Evolutionary conservation across 1,140 invertebrate genomes (phyloP), one percentile per base, ranked within the genome.

Genomic region (Diploscapter pachys): DNA sequence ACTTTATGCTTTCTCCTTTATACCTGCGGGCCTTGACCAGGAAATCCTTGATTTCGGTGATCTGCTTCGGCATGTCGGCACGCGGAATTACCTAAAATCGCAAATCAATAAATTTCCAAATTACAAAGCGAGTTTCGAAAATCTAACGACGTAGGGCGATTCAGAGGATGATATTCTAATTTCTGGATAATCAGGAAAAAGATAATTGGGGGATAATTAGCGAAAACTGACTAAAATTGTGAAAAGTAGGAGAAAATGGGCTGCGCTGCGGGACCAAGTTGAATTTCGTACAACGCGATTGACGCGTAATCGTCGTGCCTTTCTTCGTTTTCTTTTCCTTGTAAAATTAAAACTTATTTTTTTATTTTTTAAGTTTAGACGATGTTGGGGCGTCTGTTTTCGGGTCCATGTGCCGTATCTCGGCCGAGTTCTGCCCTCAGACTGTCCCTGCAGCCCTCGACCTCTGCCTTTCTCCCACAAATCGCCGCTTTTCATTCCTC

Each of bases 11-110:
- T 31, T 31, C 31, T 31, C 31, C 31, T 31, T 31, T 31, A 31
- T 31, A 31, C 51, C 95, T 93, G 82, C 95, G 83, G 11, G 96
- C 95, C 82, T 94, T 97, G 76, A 99, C 88, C 11, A 99, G 90
- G 87, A 99, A 99, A 85, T 98, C 94, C 86, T 99, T 98, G 79
- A 99, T 98, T 89, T 98, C 95, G 87, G 94, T 95, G 77, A 98
- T 95, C 92, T 98, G 94, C 85, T 93, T 91, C 64, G 96, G 95
- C 96, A 78, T 78, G 31, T 68, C 51, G 31, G 31, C 31, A 31
- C 31, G 31, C 31, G 31, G 66, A 52, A 68, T 68, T 68, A 68
- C 66, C 66, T 68, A 55, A 6, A 68, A 53, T 6, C 9, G 8
- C 11, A 68, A 54, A 5, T 5, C 56, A 50, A 68, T 8, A 9